Percentiles rank a stretch among this genome's conserved stretches.
Conservation (phyloP, 2,113 vertebrate genomes). For the Petromus typicus region DNA sequence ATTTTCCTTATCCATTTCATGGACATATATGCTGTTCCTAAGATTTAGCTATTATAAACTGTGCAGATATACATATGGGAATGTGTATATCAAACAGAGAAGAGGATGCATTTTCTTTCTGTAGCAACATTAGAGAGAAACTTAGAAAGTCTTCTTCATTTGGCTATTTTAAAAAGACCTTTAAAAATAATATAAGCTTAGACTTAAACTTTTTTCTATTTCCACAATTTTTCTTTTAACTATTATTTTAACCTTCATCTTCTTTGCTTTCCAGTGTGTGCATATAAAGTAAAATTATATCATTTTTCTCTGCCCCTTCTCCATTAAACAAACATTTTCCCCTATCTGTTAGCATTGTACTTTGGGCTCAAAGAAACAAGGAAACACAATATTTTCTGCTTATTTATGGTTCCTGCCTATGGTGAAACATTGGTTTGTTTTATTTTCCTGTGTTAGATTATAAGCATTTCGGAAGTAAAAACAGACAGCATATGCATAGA, state of each 20-base stretch:
- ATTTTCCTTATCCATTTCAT: neutral
- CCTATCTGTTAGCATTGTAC: neutral
- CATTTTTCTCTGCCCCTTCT: neutral
- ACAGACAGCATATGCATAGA: neutral
- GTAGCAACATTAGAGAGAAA: conserved; percentile 61
- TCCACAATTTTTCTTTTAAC: conserved; percentile 45
- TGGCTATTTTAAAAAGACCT: conserved; percentile 62
- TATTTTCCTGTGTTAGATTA: conserved; percentile 58
- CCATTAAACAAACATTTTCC: conserved; percentile 49
- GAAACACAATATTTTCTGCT: conserved; percentile 34
- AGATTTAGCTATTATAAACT: neutral
- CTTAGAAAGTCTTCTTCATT: conserved; percentile 57
- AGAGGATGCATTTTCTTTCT: neutral
- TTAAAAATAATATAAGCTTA: conserved; percentile 43
- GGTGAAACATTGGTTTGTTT: conserved; percentile 7
- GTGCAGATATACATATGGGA: neutral
- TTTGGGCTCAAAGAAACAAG: conserved; percentile 56
- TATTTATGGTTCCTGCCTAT: neutral
- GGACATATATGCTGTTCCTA: neutral
- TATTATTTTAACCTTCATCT: neutral
- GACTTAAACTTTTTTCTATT: conserved; percentile 28
- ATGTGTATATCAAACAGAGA: neutral
- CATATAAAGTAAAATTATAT: conserved; percentile 30
- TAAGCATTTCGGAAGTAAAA: conserved; percentile 41
- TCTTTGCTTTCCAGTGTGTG: conserved; percentile 44